These are phyloP conservation scores for Oryzias sinensis DNA, from an alignment of 2,797 vertebrate genomes.

Conservation along the genomic window DNA sequence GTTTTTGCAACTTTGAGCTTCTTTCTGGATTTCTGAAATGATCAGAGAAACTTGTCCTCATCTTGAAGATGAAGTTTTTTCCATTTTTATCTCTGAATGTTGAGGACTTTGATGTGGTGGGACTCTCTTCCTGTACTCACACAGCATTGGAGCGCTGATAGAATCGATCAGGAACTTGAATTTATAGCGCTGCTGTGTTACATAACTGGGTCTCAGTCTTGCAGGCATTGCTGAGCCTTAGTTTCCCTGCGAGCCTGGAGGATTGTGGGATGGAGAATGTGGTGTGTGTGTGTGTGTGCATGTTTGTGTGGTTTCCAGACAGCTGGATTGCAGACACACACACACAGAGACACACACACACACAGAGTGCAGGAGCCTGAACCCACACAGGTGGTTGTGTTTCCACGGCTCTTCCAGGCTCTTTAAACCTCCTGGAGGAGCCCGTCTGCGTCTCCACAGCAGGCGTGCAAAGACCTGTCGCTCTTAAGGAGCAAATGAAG, in stretches of 20 bases:
- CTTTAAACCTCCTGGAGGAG: background rate
- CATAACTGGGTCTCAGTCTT: constrained; percentile 40
- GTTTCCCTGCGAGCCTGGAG: constrained; percentile 19
- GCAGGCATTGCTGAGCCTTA: constrained; percentile 28
- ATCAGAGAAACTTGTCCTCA: too few relatives aligned
- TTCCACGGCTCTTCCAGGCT: constrained; percentile 7
- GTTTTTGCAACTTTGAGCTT: too few relatives aligned
- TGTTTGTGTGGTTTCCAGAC: constrained; percentile 43
- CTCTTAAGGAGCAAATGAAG: background rate
- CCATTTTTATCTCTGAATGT: too few relatives aligned
- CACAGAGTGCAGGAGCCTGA: constrained; percentile 29
- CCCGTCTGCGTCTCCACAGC: background rate
- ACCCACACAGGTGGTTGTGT: constrained; percentile 1
- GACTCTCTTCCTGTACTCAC: too few relatives aligned
- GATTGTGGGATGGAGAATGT: constrained; percentile 22
- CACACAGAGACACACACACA: constrained; percentile 3
- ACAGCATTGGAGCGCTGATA: too few relatives aligned
- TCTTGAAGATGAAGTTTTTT: too few relatives aligned
- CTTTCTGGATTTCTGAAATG: too few relatives aligned
- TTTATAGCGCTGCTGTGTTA: constrained; percentile 34
- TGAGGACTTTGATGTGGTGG: too few relatives aligned
- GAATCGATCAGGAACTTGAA: constrained; percentile 3
- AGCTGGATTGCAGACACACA: constrained; percentile 59
- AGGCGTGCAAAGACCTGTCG: constrained; percentile 45
- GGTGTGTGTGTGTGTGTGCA: constrained; percentile 15